Percentiles rank a stretch among this genome's conserved stretches.
These are phyloP conservation scores for Taenaris catops DNA, from an alignment of 2,888 invertebrate genomes.

Conservation along the genomic window DNA sequence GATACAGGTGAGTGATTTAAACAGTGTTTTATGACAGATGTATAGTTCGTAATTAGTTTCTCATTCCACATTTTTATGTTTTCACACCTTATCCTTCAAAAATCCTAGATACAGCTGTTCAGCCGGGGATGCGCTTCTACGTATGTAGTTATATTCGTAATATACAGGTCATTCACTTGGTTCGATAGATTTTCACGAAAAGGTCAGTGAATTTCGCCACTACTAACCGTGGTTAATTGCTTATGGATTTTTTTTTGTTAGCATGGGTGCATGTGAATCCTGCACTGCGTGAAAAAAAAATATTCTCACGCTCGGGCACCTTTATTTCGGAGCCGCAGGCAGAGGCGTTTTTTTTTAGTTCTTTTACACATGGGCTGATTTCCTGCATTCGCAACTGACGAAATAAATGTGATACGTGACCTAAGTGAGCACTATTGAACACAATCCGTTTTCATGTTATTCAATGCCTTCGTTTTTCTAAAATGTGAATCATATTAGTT, in stretches of 20 bases:
- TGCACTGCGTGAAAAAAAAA: constrained; percentile 45
- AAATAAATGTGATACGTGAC: constrained; percentile 24
- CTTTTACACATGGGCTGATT: constrained; percentile 44
- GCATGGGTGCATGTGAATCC: constrained; percentile 51
- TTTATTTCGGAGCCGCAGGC: constrained; percentile 37
- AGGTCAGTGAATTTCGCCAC: constrained; percentile 52
- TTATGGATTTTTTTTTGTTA: constrained; percentile 39
- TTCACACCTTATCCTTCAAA: constrained; percentile 50
- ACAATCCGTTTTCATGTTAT: constrained; percentile 3
- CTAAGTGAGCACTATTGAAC: constrained; percentile 3
- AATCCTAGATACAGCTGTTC: constrained; percentile 46
- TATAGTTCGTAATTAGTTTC: constrained; percentile 56
- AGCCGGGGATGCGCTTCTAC: constrained; percentile 49
- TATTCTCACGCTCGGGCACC: constrained; percentile 55
- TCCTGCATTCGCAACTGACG: constrained; percentile 44
- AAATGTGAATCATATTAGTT: constrained; percentile 37
- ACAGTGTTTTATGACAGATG: constrained; percentile 35
- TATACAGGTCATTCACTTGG: constrained; percentile 35
- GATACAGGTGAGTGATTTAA: constrained; percentile 17
- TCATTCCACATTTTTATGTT: constrained; percentile 59
- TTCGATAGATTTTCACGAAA: constrained; percentile 37
- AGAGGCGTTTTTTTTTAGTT: constrained; percentile 35
- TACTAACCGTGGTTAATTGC: constrained; percentile 36
- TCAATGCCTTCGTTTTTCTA: constrained; percentile 20
- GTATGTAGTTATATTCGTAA: constrained; percentile 40